phyloP scores from a whole-genome alignment of 1,140 invertebrate genomes.

The Vanessa tameamea region DNA sequence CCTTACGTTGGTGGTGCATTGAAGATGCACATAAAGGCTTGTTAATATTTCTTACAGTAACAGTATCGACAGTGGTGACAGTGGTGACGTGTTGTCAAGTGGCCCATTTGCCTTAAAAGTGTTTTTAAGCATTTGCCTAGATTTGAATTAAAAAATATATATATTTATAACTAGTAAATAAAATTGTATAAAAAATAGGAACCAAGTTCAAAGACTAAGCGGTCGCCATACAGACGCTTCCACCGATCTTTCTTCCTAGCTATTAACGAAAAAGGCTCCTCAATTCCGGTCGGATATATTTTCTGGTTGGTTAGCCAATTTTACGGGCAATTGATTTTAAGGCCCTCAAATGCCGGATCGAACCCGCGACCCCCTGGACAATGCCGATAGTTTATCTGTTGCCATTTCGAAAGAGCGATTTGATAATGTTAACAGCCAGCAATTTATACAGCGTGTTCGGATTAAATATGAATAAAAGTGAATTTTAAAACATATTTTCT shows the following conservation, averaged over 20 bases:
- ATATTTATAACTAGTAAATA: not conserved
- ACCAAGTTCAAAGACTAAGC: constrained; percentile 2
- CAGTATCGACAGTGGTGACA: too few relatives aligned
- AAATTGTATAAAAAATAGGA: not conserved
- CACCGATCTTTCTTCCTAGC: constrained; percentile 41
- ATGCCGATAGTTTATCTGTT: constrained; percentile 70
- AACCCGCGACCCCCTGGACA: constrained; percentile 59
- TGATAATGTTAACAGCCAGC: constrained; percentile 70
- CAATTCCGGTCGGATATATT: constrained; percentile 70
- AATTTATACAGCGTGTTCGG: constrained; percentile 43
- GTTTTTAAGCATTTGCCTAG: too few relatives aligned
- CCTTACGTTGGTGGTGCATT: too few relatives aligned
- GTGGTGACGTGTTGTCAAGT: too few relatives aligned
- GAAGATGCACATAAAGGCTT: too few relatives aligned
- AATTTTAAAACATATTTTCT: not conserved
- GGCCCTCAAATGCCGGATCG: constrained; percentile 66
- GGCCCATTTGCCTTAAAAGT: too few relatives aligned
- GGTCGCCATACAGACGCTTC: constrained; percentile 33
- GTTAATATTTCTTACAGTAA: too few relatives aligned
- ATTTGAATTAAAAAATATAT: not conserved
- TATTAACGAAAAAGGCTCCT: constrained; percentile 62
- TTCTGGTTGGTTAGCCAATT: constrained; percentile 74
- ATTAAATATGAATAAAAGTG: not conserved
- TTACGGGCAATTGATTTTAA: constrained; percentile 75
- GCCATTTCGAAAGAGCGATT: constrained; percentile 69